Base-by-base conservation (phyloP, 2,113 vertebrate species). In the Epinephelus lanceolatus region DNA sequence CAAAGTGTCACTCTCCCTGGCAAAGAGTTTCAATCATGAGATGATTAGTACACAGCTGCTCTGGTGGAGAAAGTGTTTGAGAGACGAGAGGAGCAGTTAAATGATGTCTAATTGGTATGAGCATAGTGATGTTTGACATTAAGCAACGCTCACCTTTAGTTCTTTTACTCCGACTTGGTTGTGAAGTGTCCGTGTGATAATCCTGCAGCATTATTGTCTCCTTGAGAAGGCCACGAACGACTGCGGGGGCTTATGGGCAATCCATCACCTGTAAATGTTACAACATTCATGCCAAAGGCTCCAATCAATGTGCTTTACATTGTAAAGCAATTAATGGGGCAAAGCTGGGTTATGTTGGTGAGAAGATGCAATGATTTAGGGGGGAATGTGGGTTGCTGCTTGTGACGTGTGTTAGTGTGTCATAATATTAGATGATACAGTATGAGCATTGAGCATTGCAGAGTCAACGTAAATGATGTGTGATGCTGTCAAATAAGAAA, bases 201-300 rank as follows among this genome's bases (percentile, higher is more conserved):
- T 69, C 71, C 75, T 71, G 81, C 85, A 59, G 80, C 59, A 42
- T 52, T 57, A 52, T 76, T 84, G 30, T 81, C 60, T 83, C 71
- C 49, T 63, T 30, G 40, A 53, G 18, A 47, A 76, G 63, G 71
- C 71, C 84, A 71, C 72, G 73, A 57, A 42, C 8, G 11, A 49
- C 66, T 76, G 76, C 30, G 2, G 72, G 72, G 73, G 10, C 17
- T 33, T 18, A 83, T 1, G 76, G 72, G 77, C 66, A 52, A 81
- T 80, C 70, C 40, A 89, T 86, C 79, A 78, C 25, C 84, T 80
- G 63, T 63, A 84, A 86, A 77, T 79, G 81, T 80, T 60, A 66
- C 82, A 81, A 71, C 80, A 75, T 82, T 85, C 74, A 76, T 11
- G 72, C 27, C 37, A 68, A 68, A 5, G 33, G 59, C 57, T 65